Base-by-base conservation (phyloP, 2,888 invertebrate genomes). In the Drosophila villosipedis region DNA sequence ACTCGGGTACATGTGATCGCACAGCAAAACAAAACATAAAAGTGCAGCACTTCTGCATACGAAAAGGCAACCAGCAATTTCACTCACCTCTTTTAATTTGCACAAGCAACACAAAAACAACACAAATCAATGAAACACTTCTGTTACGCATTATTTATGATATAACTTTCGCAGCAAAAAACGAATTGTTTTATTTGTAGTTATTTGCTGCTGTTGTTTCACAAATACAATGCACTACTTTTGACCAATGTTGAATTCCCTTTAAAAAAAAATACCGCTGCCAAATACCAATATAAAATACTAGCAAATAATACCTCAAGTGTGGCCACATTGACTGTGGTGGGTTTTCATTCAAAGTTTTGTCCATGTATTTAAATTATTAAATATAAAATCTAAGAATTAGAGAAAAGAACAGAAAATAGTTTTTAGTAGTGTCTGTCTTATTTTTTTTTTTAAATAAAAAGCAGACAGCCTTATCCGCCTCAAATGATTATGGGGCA, bases 81-180 rank as follows among this genome's bases (percentile, higher is more conserved):
- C 69, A 82, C 72, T 91, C 74, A 76, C 78, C 82, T 77, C 30
- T 65, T 78, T 84, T 77, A 70, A 85, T 82, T 73, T 80, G 81
- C 67, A 83, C 78, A 78, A 91, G 72, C 39, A 89, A 61, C 69
- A 82, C 73, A 70, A 81, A 68, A 79, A 92, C 71, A 76, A 80
- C 53, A 68, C 82, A 81, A 83, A 91, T 81, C 73, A 88, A 78
- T 72, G 78, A 81, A 85, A 92, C 91, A 91, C 81, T 81, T 73
- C 69, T 66, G 57, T 72, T 81, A 77, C 78, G 73, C 84, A 83
- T 83, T 85, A 35, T 82, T 70, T 75, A 58, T 61, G 33, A 55
- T 52, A 64, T 64, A 66, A 64, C 67, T 71, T 64, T 53, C 63
- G 70, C 78, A 84, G 43, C 37, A 67, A 68, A 62, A 73, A 19